phyloP scores from a whole-genome alignment of 2,888 invertebrate species.

The Aricia artaxerxes region DNA sequence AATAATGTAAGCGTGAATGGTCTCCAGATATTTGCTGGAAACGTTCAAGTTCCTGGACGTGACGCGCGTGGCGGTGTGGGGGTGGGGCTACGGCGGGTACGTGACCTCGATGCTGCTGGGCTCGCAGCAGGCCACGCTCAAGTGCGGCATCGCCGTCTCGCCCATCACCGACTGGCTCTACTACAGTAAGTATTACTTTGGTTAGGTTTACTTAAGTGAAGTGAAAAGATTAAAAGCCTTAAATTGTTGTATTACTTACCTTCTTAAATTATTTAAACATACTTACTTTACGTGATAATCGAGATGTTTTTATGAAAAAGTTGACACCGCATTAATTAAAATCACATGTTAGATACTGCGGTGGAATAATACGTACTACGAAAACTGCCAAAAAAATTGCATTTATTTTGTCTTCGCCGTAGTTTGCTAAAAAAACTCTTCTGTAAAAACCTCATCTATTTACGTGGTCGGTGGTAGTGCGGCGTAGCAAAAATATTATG shows the following conservation, averaged over 20 bases:
- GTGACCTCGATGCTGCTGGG: constrained; percentile 95
- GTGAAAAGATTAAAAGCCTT: too few species aligned
- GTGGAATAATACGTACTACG: too few species aligned
- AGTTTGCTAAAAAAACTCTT: too few species aligned
- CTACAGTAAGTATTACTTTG: constrained; percentile 86
- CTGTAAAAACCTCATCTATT: too few species aligned
- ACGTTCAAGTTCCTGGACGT: constrained; percentile 92
- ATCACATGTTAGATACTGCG: too few species aligned
- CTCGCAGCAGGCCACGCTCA: constrained; percentile 91
- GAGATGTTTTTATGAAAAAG: not conserved
- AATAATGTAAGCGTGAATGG: not conserved
- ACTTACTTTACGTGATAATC: too few species aligned
- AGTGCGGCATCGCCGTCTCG: constrained; percentile 96
- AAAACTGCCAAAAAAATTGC: too few species aligned
- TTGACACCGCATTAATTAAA: not conserved
- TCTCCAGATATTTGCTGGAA: constrained; percentile 86
- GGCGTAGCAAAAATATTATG: not conserved
- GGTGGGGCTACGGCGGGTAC: constrained; percentile 98
- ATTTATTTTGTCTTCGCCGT: not conserved
- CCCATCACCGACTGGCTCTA: constrained; percentile 98
- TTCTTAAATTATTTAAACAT: too few species aligned
- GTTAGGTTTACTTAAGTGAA: too few species aligned
- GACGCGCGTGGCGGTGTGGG: constrained; percentile 95
- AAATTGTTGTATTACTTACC: too few species aligned
- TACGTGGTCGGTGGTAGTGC: not conserved